Conservation (phyloP, 2,797 vertebrate genomes). For the Aphelocoma californica region DNA sequence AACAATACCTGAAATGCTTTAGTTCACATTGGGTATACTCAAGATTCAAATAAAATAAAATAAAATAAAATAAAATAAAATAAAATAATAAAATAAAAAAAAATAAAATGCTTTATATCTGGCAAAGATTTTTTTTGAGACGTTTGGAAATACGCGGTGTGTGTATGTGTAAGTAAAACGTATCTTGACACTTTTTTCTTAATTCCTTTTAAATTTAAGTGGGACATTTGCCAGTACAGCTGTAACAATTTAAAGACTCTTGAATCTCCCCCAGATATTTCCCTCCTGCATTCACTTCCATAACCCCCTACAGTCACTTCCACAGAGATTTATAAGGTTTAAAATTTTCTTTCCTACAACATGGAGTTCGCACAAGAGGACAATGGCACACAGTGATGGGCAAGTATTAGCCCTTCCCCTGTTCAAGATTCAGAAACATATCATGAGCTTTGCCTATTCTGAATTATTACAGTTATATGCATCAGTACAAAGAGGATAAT, state of each 20-base stretch:
- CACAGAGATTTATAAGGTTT: not conserved
- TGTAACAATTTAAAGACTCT: not conserved
- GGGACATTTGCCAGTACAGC: not conserved
- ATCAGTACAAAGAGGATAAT: not conserved
- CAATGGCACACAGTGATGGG: not conserved
- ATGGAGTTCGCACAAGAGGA: not conserved
- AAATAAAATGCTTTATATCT: not conserved
- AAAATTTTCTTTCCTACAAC: not conserved
- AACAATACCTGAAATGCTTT: not conserved
- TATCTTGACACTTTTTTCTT: not conserved
- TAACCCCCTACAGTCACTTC: not conserved
- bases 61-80: too few relatives aligned
- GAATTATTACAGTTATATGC: not conserved
- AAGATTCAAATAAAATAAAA: not conserved
- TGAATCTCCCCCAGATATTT: not conserved
- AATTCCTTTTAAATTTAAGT: not conserved
- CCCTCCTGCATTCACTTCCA: not conserved
- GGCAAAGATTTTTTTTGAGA: not conserved
- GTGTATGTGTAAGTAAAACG: not conserved
- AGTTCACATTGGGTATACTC: too few relatives aligned
- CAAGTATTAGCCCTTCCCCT: not conserved
- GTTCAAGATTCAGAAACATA: not conserved
- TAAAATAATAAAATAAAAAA: not conserved
- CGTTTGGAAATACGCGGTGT: rapidly evolving
- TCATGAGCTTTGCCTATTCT: not conserved